Evolutionary conservation across 2,113 vertebrate species (phyloP).

Genomic region (Pelvicachromis taeniatus): DNA sequence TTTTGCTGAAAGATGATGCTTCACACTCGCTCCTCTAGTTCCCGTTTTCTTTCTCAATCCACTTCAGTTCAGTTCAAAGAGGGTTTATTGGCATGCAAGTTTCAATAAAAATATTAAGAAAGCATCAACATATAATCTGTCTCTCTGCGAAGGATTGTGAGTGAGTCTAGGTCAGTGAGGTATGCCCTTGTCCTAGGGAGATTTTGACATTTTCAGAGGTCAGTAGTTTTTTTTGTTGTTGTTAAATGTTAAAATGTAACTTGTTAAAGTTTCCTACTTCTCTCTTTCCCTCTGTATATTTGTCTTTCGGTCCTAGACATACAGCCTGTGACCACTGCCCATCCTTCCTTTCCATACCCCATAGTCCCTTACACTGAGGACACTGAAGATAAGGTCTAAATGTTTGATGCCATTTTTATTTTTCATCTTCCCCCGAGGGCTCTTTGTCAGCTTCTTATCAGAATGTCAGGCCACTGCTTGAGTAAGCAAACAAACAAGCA

Average conservation of each 20-base stretch:
- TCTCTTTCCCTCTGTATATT: neutral
- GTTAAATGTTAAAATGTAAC: neutral
- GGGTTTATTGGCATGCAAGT: neutral
- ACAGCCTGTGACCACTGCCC: neutral
- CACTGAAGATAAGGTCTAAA: conserved; percentile 44
- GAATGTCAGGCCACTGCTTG: conserved; percentile 61
- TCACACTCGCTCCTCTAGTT: neutral
- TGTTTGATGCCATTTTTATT: conserved; percentile 58
- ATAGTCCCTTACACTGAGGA: conserved; percentile 22
- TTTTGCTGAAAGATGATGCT: conserved; percentile 31
- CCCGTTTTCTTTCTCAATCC: neutral
- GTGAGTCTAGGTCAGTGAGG: neutral
- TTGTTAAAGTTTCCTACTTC: neutral
- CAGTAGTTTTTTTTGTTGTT: neutral
- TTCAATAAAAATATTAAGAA: neutral
- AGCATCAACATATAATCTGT: neutral
- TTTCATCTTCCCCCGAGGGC: conserved; percentile 33
- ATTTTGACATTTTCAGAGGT: neutral
- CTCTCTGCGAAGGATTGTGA: neutral
- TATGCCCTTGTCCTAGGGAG: neutral
- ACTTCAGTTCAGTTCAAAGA: neutral
- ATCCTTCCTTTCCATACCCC: neutral
- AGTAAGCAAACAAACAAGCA: conserved; percentile 68
- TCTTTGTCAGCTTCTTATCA: conserved; percentile 65
- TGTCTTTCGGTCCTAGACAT: neutral